A percentile compares a stretch with the other conserved stretches of the same genome.
Conservation (phyloP, 2,888 invertebrate species). For the Meloe dianella region DNA sequence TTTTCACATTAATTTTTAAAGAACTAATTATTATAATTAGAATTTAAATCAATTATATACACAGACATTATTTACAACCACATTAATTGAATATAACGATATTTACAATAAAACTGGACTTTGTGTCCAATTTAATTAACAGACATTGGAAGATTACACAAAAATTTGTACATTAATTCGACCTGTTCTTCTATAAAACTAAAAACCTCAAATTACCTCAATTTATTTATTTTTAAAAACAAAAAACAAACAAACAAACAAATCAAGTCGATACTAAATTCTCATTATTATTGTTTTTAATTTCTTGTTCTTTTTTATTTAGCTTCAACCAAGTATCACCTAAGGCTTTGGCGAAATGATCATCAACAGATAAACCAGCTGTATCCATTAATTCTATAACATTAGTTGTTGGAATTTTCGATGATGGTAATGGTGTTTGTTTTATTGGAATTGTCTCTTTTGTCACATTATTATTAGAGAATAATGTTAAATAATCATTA, state of each 20-base stretch:
- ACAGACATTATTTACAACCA: slow-evolving; percentile 2
- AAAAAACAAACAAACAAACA: neutral
- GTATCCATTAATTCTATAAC: slow-evolving; percentile 66
- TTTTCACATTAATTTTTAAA: neutral
- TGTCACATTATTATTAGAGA: slow-evolving; percentile 63
- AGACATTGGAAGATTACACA: slow-evolving; percentile 1
- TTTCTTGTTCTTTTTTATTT: slow-evolving; percentile 67
- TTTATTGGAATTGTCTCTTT: slow-evolving; percentile 46
- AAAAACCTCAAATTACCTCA: slow-evolving; percentile 1
- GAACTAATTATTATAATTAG: neutral
- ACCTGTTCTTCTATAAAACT: slow-evolving; percentile 21
- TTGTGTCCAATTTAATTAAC: neutral
- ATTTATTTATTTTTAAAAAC: no score
- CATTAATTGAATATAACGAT: neutral
- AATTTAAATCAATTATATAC: slow-evolving; percentile 2
- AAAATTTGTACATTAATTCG: slow-evolving; percentile 32
- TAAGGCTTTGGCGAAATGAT: slow-evolving; percentile 90
- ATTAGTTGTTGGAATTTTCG: slow-evolving; percentile 32
- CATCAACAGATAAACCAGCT: slow-evolving; percentile 76
- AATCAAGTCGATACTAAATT: slow-evolving; percentile 52
- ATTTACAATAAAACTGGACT: slow-evolving; percentile 2
- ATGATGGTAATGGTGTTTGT: slow-evolving; percentile 29
- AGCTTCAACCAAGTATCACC: slow-evolving; percentile 83
- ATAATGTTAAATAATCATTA: slow-evolving; percentile 75
- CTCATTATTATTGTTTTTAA: slow-evolving; percentile 53